phyloP scores from a whole-genome alignment of 2,888 invertebrate genomes.

The Phyllotreta striolata region DNA sequence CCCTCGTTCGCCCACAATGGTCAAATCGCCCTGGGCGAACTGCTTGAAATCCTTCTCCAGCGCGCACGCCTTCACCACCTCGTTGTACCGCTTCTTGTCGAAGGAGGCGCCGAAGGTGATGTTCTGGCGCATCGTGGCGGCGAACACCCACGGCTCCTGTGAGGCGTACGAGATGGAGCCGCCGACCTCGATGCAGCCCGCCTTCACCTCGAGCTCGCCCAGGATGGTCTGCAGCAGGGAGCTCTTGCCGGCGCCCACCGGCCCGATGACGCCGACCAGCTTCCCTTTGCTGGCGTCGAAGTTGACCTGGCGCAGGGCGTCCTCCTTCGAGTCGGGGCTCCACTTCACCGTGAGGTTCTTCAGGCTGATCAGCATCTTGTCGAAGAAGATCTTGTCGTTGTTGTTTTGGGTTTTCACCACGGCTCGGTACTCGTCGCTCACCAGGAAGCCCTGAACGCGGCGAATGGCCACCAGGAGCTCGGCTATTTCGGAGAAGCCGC shows the following conservation, averaged over 20 bases:
- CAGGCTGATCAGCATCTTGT: slow-evolving; percentile 49
- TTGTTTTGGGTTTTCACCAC: slow-evolving; percentile 44
- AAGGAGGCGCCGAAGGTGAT: slow-evolving; percentile 81
- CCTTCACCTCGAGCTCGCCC: slow-evolving; percentile 66
- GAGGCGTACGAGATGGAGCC: slow-evolving; percentile 78
- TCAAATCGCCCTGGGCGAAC: slow-evolving; percentile 74
- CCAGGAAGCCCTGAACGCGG: slow-evolving; percentile 59
- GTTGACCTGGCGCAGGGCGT: slow-evolving; percentile 53
- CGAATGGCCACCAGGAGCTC: slow-evolving; percentile 62
- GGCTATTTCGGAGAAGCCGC: slow-evolving; percentile 62
- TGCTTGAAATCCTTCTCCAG: slow-evolving; percentile 78
- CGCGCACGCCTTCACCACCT: slow-evolving; percentile 72
- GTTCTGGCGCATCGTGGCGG: slow-evolving; percentile 80
- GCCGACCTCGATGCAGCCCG: slow-evolving; percentile 70
- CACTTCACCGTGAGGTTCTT: slow-evolving; percentile 57
- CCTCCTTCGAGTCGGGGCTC: slow-evolving; percentile 53
- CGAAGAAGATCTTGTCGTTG: slow-evolving; percentile 43
- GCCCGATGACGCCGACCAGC: slow-evolving; percentile 66
- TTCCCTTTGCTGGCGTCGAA: slow-evolving; percentile 51
- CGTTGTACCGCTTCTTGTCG: slow-evolving; percentile 67
- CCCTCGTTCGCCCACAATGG: slow-evolving; percentile 82
- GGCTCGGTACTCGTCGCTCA: slow-evolving; percentile 54
- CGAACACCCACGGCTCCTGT: slow-evolving; percentile 88
- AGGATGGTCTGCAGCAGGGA: slow-evolving; percentile 56
- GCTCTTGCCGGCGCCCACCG: slow-evolving; percentile 71